phyloP scores from a whole-genome alignment of 2,797 vertebrate species.

The Mormyrops boulengeri region DNA sequence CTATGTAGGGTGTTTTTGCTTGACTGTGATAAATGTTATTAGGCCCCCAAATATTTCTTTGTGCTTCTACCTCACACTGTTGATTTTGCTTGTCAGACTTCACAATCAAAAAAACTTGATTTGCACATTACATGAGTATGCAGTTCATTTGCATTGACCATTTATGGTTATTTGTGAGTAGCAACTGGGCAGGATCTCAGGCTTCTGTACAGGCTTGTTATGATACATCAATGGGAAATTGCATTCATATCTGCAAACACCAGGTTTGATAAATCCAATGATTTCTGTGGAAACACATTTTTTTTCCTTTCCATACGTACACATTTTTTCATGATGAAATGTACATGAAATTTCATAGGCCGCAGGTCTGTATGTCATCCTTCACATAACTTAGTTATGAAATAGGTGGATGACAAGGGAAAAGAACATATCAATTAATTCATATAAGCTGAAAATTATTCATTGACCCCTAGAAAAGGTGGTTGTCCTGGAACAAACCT shows the following conservation, averaged over 20 bases:
- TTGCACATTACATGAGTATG: background rate
- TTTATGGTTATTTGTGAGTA: background rate
- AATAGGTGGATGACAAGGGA: background rate
- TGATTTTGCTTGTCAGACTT: background rate
- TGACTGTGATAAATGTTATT: background rate
- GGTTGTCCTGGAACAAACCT: background rate
- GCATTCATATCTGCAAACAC: background rate
- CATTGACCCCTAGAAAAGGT: background rate
- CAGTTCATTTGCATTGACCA: background rate
- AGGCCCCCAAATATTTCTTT: background rate
- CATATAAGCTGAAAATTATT: background rate
- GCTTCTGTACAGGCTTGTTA: background rate
- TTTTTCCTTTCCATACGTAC: background rate
- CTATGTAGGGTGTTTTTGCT: background rate
- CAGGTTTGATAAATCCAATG: background rate
- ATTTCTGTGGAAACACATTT: background rate
- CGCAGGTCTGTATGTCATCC: background rate
- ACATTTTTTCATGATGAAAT: background rate
- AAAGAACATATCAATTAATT: background rate
- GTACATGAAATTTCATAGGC: background rate
- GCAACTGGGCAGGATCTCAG: background rate
- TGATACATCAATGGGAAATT: background rate
- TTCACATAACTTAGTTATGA: background rate
- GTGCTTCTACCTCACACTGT: background rate
- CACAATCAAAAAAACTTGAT: background rate